These are phyloP conservation scores for Betta splendens DNA, from an alignment of 2,797 vertebrate genomes.

Conservation along the genomic window DNA sequence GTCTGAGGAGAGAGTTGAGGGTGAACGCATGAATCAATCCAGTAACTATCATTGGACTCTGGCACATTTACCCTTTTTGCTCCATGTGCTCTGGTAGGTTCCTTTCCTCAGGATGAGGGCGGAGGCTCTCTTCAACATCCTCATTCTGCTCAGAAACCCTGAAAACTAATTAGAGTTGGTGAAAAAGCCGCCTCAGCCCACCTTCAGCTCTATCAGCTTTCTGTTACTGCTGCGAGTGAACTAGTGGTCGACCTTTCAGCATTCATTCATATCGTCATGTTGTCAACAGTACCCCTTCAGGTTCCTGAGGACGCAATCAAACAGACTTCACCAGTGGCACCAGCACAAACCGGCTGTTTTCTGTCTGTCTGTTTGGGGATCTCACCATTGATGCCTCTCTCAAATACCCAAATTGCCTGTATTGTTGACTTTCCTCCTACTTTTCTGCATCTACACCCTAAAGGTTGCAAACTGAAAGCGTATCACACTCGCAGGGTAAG, in stretches of 20 bases:
- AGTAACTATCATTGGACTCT: not conserved
- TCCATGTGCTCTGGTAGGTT: constrained; percentile 52
- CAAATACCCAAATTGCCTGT: constrained; percentile 41
- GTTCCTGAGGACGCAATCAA: constrained; percentile 22
- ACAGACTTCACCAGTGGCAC: constrained; percentile 13
- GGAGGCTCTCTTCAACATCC: constrained; percentile 65
- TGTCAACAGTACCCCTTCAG: constrained; percentile 43
- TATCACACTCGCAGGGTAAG: too few species aligned
- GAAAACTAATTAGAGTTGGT: constrained; percentile 18
- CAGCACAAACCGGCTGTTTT: too few species aligned
- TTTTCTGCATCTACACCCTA: not conserved
- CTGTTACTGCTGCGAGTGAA: constrained; percentile 1
- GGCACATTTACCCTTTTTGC: constrained; percentile 67
- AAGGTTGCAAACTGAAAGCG: not conserved
- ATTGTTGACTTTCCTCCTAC: not conserved
- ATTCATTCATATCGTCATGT: not conserved
- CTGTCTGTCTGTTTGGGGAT: too few species aligned
- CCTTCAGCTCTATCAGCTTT: constrained; percentile 5
- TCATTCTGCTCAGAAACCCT: constrained; percentile 51
- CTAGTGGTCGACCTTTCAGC: not conserved
- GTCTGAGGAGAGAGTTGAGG: constrained; percentile 68
- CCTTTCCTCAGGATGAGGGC: constrained; percentile 60
- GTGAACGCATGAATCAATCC: not conserved
- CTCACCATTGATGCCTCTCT: constrained; percentile 34
- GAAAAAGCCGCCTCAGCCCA: not conserved